Evolutionary conservation across 2,888 invertebrate species (phyloP).

Genomic region (Ctenicera cuprea): DNA sequence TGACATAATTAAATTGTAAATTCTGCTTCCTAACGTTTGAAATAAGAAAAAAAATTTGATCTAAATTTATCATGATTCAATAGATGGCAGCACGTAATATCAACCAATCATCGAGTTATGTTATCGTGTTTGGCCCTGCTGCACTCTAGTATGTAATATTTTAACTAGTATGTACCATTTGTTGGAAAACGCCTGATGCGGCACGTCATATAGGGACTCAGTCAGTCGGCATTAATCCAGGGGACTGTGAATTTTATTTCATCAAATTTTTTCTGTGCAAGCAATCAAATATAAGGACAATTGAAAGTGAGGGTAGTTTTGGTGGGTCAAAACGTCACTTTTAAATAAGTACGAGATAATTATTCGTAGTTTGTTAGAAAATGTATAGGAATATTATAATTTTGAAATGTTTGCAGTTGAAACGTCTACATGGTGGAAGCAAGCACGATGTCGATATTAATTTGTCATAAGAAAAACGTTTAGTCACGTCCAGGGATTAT

Average conservation of each 20-base stretch:
- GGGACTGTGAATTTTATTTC: neutral
- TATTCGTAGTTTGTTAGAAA: neutral
- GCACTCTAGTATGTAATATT: no score
- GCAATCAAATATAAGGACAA: conserved; percentile 44
- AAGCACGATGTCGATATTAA: conserved; percentile 61
- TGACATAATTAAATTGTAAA: no score
- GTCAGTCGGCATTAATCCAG: no score
- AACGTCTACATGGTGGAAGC: conserved; percentile 62
- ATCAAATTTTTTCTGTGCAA: conserved; percentile 37
- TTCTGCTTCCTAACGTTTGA: no score
- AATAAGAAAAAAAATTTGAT: no score
- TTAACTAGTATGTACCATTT: no score
- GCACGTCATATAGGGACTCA: no score
- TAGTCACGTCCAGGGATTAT: conserved; percentile 6
- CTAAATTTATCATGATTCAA: no score
- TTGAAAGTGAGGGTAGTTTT: conserved; percentile 47
- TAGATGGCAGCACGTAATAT: no score
- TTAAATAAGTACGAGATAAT: neutral
- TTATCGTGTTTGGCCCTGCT: no score
- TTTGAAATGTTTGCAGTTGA: conserved; percentile 58
- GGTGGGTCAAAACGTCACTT: conserved; percentile 34
- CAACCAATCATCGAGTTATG: no score
- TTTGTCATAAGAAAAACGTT: conserved; percentile 38
- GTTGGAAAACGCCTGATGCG: no score
- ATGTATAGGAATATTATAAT: neutral